Conservation (phyloP, 1,140 invertebrate genomes). For the Aphidius gifuensis region DNA sequence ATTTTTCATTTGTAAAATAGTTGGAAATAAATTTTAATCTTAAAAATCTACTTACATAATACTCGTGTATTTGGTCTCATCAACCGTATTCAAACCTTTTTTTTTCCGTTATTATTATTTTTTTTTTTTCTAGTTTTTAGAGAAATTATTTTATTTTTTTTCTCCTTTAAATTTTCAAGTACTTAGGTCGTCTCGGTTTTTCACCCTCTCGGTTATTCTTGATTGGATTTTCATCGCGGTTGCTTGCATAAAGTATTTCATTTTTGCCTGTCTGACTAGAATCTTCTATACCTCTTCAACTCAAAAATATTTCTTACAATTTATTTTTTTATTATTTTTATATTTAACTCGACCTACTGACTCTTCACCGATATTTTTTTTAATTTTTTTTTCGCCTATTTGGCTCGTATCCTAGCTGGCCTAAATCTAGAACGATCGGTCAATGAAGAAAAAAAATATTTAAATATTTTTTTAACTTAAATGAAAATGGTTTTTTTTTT, state of each 20-base stretch:
- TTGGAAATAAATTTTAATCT: no score
- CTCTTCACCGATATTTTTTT: neutral
- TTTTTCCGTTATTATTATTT: neutral
- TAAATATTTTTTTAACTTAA: conserved; percentile 2
- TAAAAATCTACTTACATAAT: no score
- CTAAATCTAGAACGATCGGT: no score
- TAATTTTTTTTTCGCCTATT: neutral
- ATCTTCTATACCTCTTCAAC: conserved; percentile 7
- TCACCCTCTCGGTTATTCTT: conserved; percentile 33
- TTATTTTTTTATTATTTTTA: conserved; percentile 4
- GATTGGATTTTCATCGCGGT: conserved; percentile 42
- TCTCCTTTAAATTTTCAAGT: conserved; percentile 22
- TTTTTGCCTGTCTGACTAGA: conserved; percentile 14
- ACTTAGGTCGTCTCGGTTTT: conserved; percentile 38
- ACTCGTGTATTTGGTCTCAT: no score
- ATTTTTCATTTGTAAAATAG: no score
- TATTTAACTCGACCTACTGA: conserved; percentile 3
- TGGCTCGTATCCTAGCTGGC: conserved; percentile 5
- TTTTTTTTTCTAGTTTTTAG: conserved; percentile 1
- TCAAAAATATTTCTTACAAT: neutral
- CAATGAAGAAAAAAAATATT: neutral
- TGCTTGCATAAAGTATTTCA: conserved; percentile 39
- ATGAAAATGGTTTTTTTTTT: no score
- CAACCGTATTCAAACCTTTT: neutral
- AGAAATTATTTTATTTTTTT: conserved; percentile 29